These are phyloP conservation scores for Cepaea hortensis DNA, from an alignment of 2,888 invertebrate species.

Conservation along the genomic window DNA sequence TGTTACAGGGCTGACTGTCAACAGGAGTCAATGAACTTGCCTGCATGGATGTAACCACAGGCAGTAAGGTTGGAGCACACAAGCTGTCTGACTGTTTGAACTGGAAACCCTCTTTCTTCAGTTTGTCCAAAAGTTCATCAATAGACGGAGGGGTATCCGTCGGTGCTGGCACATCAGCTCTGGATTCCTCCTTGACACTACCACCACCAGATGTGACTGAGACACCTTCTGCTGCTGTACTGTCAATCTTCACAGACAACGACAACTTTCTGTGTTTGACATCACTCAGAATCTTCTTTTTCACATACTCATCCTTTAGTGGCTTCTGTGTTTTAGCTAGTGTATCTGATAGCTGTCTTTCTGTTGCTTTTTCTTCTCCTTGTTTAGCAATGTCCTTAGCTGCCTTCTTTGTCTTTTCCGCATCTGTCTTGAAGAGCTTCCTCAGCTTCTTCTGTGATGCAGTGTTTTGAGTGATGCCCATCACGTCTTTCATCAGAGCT, in stretches of 20 bases:
- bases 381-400: background rate
- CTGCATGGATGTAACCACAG: slow-evolving; percentile 14
- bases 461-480: slow-evolving; percentile 47
- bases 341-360: background rate
- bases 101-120: slow-evolving; percentile 42
- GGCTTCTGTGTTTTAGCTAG: background rate
- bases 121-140: slow-evolving; percentile 39
- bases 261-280: slow-evolving; percentile 1
- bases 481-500: slow-evolving; percentile 57
- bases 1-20: background rate
- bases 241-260: background rate
- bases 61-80: background rate
- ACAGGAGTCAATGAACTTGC: background rate
- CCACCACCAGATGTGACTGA: background rate
- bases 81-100: background rate
- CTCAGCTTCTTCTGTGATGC: slow-evolving; percentile 42
- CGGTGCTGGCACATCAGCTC: background rate
- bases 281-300: slow-evolving; percentile 2
- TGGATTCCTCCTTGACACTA: background rate
- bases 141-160: slow-evolving; percentile 9
- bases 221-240: background rate
- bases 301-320: slow-evolving; percentile 16
- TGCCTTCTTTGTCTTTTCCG: slow-evolving; percentile 22
- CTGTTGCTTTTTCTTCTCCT: background rate
- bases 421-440: slow-evolving; percentile 44